A percentile compares a stretch with the other conserved stretches of the same genome.
phyloP scores from a whole-genome alignment of 2,113 vertebrate species.

The Percopsis transmontana region DNA sequence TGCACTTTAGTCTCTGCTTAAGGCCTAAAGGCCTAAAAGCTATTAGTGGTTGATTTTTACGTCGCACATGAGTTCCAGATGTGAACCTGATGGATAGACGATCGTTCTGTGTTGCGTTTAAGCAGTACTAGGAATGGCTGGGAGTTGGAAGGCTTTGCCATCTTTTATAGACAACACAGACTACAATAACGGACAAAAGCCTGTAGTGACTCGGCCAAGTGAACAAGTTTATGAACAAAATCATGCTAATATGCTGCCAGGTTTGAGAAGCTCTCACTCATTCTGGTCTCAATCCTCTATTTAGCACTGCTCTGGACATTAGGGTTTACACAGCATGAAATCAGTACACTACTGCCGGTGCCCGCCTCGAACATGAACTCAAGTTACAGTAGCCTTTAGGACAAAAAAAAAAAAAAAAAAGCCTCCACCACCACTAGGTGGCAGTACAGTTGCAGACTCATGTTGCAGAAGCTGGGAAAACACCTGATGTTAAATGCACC shows the following conservation, averaged over 20 bases:
- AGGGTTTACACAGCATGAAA: neutral
- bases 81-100: conserved; percentile 41
- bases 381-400: neutral
- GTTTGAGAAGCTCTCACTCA: neutral
- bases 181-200: conserved; percentile 4
- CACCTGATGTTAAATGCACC: conserved; percentile 54
- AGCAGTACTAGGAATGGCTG: conserved; percentile 5
- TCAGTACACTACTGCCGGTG: neutral
- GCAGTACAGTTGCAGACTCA: conserved; percentile 68
- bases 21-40: conserved; percentile 18
- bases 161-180: neutral
- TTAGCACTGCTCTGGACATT: neutral
- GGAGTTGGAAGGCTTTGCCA: conserved; percentile 21
- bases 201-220: conserved; percentile 14
- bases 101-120: conserved; percentile 19
- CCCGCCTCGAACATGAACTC: conserved; percentile 8
- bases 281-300: conserved; percentile 2
- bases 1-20: conserved; percentile 14
- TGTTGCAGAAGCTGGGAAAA: conserved; percentile 26
- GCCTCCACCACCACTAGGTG: conserved; percentile 67
- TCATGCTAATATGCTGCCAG: neutral
- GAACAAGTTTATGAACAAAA: neutral
- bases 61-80: conserved; percentile 51
- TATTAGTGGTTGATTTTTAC: conserved; percentile 28
- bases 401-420: conserved; percentile 21